Evolutionary conservation across 2,113 vertebrate genomes (phyloP).

Genomic region (Paralichthys olivaceus): DNA sequence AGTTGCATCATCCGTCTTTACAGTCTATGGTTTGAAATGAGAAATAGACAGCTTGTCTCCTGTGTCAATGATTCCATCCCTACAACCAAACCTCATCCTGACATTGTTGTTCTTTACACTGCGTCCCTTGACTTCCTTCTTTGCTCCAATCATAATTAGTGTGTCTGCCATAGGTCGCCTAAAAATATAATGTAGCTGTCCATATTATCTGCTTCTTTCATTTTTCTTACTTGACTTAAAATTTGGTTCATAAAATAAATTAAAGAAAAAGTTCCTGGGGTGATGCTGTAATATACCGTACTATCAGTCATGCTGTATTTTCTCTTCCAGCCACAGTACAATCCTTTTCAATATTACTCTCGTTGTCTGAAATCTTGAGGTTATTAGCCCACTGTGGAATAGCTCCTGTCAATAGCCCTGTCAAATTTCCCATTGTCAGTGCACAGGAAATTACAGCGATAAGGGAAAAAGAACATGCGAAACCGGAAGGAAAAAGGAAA

Average conservation of each 20-base stretch:
- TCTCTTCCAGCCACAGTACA: constrained; percentile 17
- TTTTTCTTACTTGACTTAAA: neutral
- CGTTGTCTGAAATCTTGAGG: constrained; percentile 55
- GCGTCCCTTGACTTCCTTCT: neutral
- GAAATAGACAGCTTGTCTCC: too few species aligned
- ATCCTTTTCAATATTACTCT: constrained; percentile 50
- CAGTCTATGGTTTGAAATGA: too few species aligned
- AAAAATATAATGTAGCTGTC: neutral
- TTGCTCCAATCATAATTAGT: neutral
- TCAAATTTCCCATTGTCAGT: constrained; percentile 62
- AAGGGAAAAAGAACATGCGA: constrained; percentile 40
- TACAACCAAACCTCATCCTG: too few species aligned
- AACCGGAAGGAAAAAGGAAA: constrained; percentile 44
- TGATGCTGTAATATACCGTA: constrained; percentile 9
- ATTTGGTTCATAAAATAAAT: constrained; percentile 5
- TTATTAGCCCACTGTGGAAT: constrained; percentile 56
- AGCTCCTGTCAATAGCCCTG: constrained; percentile 54
- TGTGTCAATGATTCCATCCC: too few species aligned
- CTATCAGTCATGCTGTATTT: constrained; percentile 18
- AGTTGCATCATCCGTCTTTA: too few species aligned
- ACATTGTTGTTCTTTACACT: neutral
- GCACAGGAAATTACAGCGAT: constrained; percentile 63
- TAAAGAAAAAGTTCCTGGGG: constrained; percentile 17
- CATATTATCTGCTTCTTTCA: neutral
- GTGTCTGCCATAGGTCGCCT: neutral